Evolutionary conservation across 2,797 vertebrate genomes (phyloP).

Genomic region (Diplodus puntazzo): DNA sequence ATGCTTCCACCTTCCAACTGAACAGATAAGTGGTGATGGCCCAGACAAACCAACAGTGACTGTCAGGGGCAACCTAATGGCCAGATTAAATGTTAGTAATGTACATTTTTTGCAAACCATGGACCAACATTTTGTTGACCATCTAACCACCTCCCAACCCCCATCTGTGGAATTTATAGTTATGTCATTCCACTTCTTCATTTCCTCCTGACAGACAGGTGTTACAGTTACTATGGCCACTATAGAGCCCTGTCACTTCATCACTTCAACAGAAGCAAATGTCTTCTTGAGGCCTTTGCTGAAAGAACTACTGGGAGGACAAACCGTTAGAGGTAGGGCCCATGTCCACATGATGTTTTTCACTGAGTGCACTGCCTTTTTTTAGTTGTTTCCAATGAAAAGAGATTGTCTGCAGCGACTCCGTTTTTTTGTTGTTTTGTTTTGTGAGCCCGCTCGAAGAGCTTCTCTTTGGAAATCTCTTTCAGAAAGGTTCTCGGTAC

Average conservation of each 20-base stretch:
- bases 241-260: background rate
- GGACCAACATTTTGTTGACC: background rate
- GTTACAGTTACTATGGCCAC: background rate
- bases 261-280: background rate
- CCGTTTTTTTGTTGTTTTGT: too few species aligned
- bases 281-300: background rate
- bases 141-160: background rate
- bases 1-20: background rate
- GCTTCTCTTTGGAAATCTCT: too few species aligned
- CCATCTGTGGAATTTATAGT: background rate
- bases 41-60: background rate
- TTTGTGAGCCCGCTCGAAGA: too few species aligned
- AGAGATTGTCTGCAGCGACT: too few species aligned
- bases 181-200: background rate
- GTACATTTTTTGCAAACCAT: too few species aligned
- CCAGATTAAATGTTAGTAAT: too few species aligned
- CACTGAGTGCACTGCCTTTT: too few species aligned
- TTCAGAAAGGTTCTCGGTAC: too few species aligned
- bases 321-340: background rate
- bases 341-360: too few species aligned
- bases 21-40: background rate
- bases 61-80: background rate
- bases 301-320: background rate
- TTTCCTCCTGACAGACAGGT: background rate
- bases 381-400: too few species aligned